A percentile compares a stretch with the other conserved stretches of the same genome.
Evolutionary conservation across 2,888 invertebrate species (phyloP).

Genomic region (Drosophila putrida): DNA sequence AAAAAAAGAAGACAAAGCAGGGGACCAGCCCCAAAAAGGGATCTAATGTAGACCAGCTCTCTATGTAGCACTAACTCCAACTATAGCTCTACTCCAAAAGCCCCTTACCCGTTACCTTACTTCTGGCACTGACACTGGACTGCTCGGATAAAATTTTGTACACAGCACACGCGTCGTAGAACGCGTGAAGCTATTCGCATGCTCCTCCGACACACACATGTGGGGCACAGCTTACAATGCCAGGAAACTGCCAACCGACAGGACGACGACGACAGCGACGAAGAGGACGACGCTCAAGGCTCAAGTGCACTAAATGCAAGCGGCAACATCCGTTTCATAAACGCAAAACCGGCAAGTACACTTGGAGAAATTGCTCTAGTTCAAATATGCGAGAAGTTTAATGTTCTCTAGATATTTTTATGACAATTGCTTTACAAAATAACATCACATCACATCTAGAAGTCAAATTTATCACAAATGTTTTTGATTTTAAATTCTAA

Average conservation of each 20-base stretch:
- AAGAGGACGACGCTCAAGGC: slow-evolving; percentile 70
- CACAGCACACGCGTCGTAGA: slow-evolving; percentile 57
- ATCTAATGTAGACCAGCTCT: slow-evolving; percentile 46
- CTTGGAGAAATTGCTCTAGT: slow-evolving; percentile 23
- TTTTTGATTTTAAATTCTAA: too few relatives aligned
- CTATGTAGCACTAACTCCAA: not conserved
- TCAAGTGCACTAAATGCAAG: slow-evolving; percentile 82
- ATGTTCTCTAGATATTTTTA: too few relatives aligned
- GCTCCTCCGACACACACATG: slow-evolving; percentile 50
- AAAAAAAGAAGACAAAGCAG: slow-evolving; percentile 41
- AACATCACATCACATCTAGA: too few relatives aligned
- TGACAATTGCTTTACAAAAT: too few relatives aligned
- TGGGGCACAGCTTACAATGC: slow-evolving; percentile 59
- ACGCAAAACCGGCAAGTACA: slow-evolving; percentile 56
- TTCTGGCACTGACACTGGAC: slow-evolving; percentile 60
- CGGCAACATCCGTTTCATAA: slow-evolving; percentile 81
- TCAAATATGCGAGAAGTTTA: not conserved
- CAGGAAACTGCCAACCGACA: slow-evolving; percentile 53
- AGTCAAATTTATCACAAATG: too few relatives aligned
- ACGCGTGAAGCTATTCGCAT: slow-evolving; percentile 60
- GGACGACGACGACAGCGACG: slow-evolving; percentile 13
- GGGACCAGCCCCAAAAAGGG: slow-evolving; percentile 42
- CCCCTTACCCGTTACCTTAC: slow-evolving; percentile 1
- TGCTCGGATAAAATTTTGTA: slow-evolving; percentile 43
- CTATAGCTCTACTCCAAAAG: slow-evolving; percentile 3